Evolutionary conservation across 1,140 invertebrate species (phyloP).

Genomic region (Leguminivora glycinivorella): DNA sequence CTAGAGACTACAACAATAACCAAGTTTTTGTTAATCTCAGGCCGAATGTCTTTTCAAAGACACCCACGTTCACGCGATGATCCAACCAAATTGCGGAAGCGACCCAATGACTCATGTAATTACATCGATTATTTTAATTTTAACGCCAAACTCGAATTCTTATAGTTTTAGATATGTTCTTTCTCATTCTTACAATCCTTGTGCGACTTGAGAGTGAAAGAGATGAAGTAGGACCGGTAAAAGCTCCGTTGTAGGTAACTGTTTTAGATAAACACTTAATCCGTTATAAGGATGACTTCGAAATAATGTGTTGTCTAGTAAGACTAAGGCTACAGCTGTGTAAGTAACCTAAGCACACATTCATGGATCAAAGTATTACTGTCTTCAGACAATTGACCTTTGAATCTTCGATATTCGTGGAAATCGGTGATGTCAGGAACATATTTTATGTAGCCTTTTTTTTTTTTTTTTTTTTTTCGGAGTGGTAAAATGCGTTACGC

Average conservation of each 20-base stretch:
- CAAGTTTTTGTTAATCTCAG: not conserved
- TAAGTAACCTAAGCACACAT: not conserved
- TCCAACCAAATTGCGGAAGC: constrained; percentile 29
- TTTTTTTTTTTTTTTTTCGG: too few relatives aligned
- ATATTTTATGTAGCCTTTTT: not conserved
- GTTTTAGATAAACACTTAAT: constrained; percentile 2
- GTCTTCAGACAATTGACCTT: not conserved
- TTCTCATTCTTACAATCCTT: not conserved
- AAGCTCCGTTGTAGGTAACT: constrained; percentile 8
- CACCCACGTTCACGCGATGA: constrained; percentile 35
- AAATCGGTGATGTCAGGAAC: not conserved
- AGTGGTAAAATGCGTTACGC: too few relatives aligned
- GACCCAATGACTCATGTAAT: constrained; percentile 23
- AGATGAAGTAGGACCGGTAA: not conserved
- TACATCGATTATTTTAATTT: constrained; percentile 27
- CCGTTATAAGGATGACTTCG: constrained; percentile 17
- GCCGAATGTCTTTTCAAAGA: constrained; percentile 34
- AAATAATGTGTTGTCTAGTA: not conserved
- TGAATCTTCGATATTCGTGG: not conserved
- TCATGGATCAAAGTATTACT: not conserved
- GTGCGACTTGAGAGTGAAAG: not conserved
- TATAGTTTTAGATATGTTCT: not conserved
- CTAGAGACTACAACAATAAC: not conserved
- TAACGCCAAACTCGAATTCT: constrained; percentile 12
- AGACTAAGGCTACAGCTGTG: not conserved